These are phyloP conservation scores for Brachionus sp. DNA, from an alignment of 1,140 invertebrate genomes.

Conservation along the genomic window DNA sequence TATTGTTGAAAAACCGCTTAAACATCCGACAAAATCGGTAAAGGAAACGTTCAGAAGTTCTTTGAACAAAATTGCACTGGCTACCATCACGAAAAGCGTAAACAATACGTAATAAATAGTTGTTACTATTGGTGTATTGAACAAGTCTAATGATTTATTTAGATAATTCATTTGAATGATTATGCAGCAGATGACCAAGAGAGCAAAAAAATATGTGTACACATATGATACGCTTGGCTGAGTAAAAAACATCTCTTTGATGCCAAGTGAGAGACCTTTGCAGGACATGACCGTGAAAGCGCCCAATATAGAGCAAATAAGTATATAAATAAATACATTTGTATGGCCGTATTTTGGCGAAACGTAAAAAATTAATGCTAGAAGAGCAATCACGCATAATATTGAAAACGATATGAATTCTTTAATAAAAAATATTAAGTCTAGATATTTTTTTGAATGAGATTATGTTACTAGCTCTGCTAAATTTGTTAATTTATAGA, in stretches of 20 bases:
- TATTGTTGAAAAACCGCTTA: conserved; percentile 81
- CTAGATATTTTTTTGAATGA: no score
- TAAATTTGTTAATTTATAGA: no score
- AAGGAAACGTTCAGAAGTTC: conserved; percentile 55
- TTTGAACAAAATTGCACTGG: conserved; percentile 65
- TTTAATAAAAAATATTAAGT: no score
- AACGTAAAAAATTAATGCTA: background rate
- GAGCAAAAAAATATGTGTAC: conserved; percentile 75
- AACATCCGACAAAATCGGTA: conserved; percentile 79
- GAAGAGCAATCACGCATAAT: background rate
- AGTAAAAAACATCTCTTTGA: conserved; percentile 70
- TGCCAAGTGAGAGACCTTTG: conserved; percentile 82
- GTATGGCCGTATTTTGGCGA: conserved; percentile 21
- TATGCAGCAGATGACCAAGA: conserved; percentile 71
- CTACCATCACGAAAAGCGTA: conserved; percentile 83
- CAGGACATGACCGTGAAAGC: conserved; percentile 90
- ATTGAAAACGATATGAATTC: conserved; percentile 36
- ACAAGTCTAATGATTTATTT: conserved; percentile 81
- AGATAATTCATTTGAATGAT: conserved; percentile 86
- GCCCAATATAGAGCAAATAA: conserved; percentile 82
- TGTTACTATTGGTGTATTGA: conserved; percentile 88
- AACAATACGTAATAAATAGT: conserved; percentile 97
- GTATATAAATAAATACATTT: conserved; percentile 66
- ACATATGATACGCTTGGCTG: conserved; percentile 57
- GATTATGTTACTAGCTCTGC: no score